Conservation (phyloP, 2,888 invertebrate species). For the Eurytoma adleriae region DNA sequence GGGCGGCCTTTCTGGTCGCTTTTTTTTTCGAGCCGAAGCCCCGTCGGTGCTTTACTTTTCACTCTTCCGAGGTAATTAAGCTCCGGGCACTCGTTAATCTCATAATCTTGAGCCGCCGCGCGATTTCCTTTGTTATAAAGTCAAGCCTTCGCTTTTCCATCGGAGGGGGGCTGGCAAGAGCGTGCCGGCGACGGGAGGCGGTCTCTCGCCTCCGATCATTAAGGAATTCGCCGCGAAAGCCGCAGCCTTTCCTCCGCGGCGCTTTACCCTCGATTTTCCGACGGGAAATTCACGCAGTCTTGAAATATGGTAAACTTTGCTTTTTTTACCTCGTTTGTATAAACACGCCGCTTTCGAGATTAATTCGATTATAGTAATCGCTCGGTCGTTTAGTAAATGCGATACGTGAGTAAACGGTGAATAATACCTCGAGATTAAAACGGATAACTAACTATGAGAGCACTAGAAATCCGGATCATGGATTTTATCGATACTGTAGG, state of each 20-base stretch:
- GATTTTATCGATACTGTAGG: too few species aligned
- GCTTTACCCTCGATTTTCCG: too few species aligned
- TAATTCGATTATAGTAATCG: not conserved
- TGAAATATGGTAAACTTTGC: not conserved
- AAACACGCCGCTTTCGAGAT: not conserved
- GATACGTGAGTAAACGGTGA: too few species aligned
- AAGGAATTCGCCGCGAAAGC: constrained; percentile 46
- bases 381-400: too few species aligned
- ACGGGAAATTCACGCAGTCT: not conserved
- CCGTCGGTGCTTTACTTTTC: constrained; percentile 5
- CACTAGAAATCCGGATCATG: too few species aligned
- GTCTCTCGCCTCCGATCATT: constrained; percentile 65
- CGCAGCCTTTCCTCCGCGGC: not conserved
- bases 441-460: too few species aligned
- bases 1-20: not conserved
- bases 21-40: not conserved
- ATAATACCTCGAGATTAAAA: too few species aligned
- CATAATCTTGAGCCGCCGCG: constrained; percentile 39
- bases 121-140: constrained; percentile 47
- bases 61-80: constrained; percentile 37
- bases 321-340: not conserved
- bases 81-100: constrained; percentile 39
- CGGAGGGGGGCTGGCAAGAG: constrained; percentile 1
- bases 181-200: constrained; percentile 62
- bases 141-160: constrained; percentile 5